Conservation (phyloP, 2,113 vertebrate species). For the Herpetotheres cachinnans region DNA sequence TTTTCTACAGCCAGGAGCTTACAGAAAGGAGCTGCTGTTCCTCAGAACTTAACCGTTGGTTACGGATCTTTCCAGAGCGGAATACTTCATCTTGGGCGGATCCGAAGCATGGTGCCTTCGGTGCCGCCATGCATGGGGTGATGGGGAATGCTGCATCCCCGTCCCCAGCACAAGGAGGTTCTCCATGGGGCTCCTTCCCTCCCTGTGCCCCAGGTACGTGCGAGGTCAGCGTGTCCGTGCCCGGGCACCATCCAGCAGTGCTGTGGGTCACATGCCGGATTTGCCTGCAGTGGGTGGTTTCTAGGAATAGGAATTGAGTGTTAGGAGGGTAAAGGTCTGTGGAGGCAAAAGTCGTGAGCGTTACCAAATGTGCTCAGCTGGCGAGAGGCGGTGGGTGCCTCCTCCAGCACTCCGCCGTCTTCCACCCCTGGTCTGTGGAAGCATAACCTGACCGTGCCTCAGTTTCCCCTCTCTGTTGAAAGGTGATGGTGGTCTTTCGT, state of each 20-base stretch:
- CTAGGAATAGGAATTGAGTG: neutral
- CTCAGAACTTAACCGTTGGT: neutral
- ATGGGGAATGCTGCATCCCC: neutral
- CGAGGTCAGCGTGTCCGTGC: neutral
- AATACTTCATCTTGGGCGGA: neutral
- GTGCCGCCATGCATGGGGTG: neutral
- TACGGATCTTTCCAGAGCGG: neutral
- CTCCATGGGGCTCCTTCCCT: neutral
- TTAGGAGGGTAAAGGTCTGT: neutral
- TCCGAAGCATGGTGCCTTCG: accelerated
- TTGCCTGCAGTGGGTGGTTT: neutral
- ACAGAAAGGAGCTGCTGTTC: neutral
- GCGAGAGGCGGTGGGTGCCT: neutral
- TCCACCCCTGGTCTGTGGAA: neutral
- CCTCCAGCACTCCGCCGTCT: neutral
- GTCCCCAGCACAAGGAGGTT: neutral
- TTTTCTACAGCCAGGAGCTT: neutral
- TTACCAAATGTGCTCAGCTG: neutral
- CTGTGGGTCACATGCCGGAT: neutral
- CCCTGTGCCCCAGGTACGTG: accelerated
- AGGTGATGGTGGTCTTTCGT: neutral
- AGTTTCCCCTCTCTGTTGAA: neutral
- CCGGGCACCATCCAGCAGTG: neutral
- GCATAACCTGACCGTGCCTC: accelerated
- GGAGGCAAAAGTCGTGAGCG: neutral